Evolutionary conservation across 1,140 invertebrate genomes (phyloP), one percentile per base, ranked within the genome.

Genomic region (Panagrolaimus sp.): DNA sequence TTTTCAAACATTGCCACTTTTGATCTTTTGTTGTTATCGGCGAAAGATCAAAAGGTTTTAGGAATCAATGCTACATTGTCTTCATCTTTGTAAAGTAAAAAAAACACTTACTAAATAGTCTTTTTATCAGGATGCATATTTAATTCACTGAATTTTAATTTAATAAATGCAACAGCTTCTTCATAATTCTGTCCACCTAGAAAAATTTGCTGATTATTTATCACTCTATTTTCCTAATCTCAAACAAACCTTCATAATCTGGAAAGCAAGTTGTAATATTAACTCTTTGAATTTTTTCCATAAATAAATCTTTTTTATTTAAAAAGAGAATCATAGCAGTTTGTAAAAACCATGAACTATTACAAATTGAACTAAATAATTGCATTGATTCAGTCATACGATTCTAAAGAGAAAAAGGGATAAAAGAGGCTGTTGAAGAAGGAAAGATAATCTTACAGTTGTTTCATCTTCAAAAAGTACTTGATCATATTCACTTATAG

Each of bases 401-500:
- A 46, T 84, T 84, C 76, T 80, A 63, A 72, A 68, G 14, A 20
- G 51, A 16, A n/a, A 51, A 57, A 57, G 4, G 11, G 51, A 27
- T 20, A 13, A 11, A 20, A 57, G 20, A n/a, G n/a, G n/a, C n/a
- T n/a, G n/a, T n/a, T 57, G 16, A 13, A 1, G 20, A 57, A 16
- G 14, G 3, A 9, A 27, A 20, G 20, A 57, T 1, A 20, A 11
- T 1, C 47, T 20, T 51, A 73, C 75, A 27, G 72, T 73, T 5
- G 72, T 80, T 43, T 78, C 72, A 70, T 85, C 84, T 67, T 85
- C 85, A 66, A 84, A 69, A 20, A 86, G 76, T 9, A 80, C 83
- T 70, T 84, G 83, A 71, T 86, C 85, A 69, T 83, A 86, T 70
- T 85, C 83, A 66, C 82, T 82, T 44, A 80, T 76, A 71, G 85